phyloP scores from a whole-genome alignment of 2,888 invertebrate genomes.

The Chirona hameri region DNA sequence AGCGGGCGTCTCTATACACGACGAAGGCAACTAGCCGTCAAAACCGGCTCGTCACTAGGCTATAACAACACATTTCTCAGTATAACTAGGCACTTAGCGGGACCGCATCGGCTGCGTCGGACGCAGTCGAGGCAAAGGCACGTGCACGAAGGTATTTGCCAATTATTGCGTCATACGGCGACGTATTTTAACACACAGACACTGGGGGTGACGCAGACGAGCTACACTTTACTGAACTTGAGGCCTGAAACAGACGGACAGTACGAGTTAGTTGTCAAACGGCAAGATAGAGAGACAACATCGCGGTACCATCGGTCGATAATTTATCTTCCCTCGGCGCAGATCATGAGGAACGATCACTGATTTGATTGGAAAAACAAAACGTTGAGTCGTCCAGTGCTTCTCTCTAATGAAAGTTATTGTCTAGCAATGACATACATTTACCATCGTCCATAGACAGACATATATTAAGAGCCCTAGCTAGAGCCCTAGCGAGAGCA shows the following conservation, averaged over 20 bases:
- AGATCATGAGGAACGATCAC: too few relatives aligned
- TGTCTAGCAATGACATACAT: too few relatives aligned
- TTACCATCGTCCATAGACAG: too few relatives aligned
- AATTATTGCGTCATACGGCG: background rate
- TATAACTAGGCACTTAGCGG: conserved; percentile 26
- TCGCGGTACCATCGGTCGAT: too few relatives aligned
- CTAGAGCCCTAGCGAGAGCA: too few relatives aligned
- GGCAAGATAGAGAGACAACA: background rate
- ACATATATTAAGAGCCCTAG: too few relatives aligned
- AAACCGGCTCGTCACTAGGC: background rate
- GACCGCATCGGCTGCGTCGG: background rate
- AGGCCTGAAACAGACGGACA: conserved; percentile 49
- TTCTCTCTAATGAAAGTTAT: too few relatives aligned
- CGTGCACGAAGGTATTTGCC: background rate
- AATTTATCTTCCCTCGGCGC: too few relatives aligned
- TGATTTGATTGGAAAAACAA: too few relatives aligned
- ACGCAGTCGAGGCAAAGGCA: background rate
- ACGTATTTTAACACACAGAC: background rate
- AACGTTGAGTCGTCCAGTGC: too few relatives aligned
- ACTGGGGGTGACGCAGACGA: background rate
- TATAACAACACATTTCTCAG: background rate
- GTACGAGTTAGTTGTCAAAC: background rate
- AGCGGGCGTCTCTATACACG: background rate
- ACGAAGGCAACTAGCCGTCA: background rate
- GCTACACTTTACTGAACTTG: conserved; percentile 73